Base-by-base conservation (phyloP, 2,797 vertebrate species). In the Adrianichthys oophorus region DNA sequence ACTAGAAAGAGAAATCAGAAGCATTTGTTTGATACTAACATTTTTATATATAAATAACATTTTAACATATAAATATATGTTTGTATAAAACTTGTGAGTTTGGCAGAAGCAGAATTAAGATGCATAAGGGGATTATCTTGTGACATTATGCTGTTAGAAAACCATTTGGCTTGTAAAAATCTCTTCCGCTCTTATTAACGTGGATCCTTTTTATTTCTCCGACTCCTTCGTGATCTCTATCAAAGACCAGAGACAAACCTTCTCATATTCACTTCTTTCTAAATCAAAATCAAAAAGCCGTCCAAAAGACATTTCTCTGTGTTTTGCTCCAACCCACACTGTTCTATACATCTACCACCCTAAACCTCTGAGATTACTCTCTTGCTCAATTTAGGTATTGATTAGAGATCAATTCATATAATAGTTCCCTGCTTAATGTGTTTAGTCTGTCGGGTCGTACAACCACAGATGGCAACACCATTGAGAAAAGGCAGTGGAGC, bases 321-420 rank as follows among this genome's bases (percentile, higher is more conserved):
- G 15, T n/a, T n/a, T 45, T 14, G 40, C 52, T 49, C 63, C 48
- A 29, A 60, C 70, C 49, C 45, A 15, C 4, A 5, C 32, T 48
- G 19, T 41, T 32, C 14, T 15, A 12, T 18, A 1, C 15, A 41
- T 10, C 24, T 47, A 53, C 15, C 57, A 53, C 37, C 21, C 21
- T 18, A 14, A 1, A 32, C 53, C 59, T 55, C 40, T 57, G 47
- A 65, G 70, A 62, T 65, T 54, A 78, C 76, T 66, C 65, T 65
- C 56, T 51, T 50, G 62, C 70, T 72, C 68, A 26, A 61, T 79
- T 79, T 79, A 68, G 57, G 46, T 56, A 42, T 62, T 57, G 41
- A 69, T 71, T 62, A 48, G 32, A 49, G 29, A 52, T 54, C 41
- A 75, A 76, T 80, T 85, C 74, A 84, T 61, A 58, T 59, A 68